Base-by-base conservation (phyloP, 2,888 invertebrate species). In the Brenthis daphne region DNA sequence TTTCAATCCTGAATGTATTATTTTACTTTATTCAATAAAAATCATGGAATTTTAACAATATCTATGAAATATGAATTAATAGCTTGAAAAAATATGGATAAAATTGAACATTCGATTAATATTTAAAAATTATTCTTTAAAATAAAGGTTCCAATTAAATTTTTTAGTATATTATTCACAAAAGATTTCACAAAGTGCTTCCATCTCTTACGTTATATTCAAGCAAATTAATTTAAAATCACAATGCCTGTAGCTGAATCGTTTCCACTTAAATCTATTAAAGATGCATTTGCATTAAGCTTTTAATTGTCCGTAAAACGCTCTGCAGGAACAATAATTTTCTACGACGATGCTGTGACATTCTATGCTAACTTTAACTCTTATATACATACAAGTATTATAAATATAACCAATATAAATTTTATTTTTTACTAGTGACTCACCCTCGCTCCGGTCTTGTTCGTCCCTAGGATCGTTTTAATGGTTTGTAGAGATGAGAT, bases 191-290 rank as follows among this genome's bases (percentile, higher is more conserved):
- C 61, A 63, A 72, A 74, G 68, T 72, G 69, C 69, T 73, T 61
- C 58, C 65, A 67, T 72, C 69, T 74, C 72, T 67, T 71, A 67
- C 69, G 69, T 68, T 71, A 69, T 67, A 69, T 74, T 71, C 68
- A 71, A 70, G 74, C 70, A 74, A 75, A 75, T 76, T 79, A 79
- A 80, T 82, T 80, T 79, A 75, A 79, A 82, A 81, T 80, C 79
- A 82, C 81, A 82, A 75, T 72, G 74, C 67, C 74, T 74, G 67
- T 72, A 72, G 72, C 70, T 70, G 71, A 73, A 70, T 73, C 70
- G 69, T 72, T 71, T 71, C 65, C 65, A 57, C 64, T 67, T 60
- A 53, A 67, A 65, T 69, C 64, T 61, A 69, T 71, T 71, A 69
- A 67, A 64, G 67, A 20, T 37, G 24, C 29, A 53, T 54, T 66